These are phyloP conservation scores for Thryonomys swinderianus DNA, from an alignment of 2,113 vertebrate species.

Conservation along the genomic window DNA sequence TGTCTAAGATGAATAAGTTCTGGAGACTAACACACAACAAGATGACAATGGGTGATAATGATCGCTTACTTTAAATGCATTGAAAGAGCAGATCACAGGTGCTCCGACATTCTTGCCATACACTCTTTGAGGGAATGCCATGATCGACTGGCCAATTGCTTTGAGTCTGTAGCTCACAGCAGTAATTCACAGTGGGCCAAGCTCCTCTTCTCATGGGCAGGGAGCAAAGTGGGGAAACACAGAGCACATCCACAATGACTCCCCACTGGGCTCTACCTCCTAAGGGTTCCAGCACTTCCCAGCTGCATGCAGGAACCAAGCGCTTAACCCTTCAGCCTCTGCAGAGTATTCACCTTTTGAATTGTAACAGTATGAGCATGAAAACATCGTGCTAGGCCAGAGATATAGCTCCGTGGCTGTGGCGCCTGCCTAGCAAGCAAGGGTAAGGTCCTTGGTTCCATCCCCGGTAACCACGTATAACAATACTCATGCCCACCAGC, in stretches of 20 bases:
- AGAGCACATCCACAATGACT: too few relatives aligned
- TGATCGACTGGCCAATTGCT: neutral
- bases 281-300: neutral
- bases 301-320: rapidly evolving
- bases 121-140: neutral
- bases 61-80: too few relatives aligned
- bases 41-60: neutral
- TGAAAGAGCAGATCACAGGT: neutral
- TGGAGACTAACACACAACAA: neutral
- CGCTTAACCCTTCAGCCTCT: neutral
- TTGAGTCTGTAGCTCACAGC: neutral
- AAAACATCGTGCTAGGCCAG: too few relatives aligned
- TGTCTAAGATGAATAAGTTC: neutral
- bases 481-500: too few relatives aligned
- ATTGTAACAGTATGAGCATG: neutral
- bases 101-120: neutral
- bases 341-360: neutral
- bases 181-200: too few relatives aligned
- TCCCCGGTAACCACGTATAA: too few relatives aligned
- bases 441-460: too few relatives aligned
- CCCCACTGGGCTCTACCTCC: neutral
- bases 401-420: too few relatives aligned
- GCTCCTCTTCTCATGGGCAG: neutral
- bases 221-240: neutral
- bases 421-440: too few relatives aligned